Percentiles rank a stretch among this genome's conserved stretches.
These are phyloP conservation scores for Hyposmocoma kahamanoa DNA, from an alignment of 1,140 invertebrate genomes.

Conservation along the genomic window DNA sequence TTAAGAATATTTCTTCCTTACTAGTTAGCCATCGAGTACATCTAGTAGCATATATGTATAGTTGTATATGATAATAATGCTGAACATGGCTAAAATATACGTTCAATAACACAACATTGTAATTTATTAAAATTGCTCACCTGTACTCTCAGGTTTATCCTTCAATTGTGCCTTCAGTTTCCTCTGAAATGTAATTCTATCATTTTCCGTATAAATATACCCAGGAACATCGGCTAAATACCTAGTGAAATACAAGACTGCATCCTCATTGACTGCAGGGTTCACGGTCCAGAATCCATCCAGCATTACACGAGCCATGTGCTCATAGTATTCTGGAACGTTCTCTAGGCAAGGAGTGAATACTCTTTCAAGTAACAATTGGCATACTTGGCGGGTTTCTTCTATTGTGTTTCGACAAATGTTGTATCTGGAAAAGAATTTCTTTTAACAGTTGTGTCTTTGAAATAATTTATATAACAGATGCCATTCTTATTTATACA, in stretches of 20 bases:
- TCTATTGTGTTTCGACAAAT: conserved; percentile 63
- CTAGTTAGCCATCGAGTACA: too few species aligned
- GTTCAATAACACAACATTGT: background rate
- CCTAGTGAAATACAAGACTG: conserved; percentile 42
- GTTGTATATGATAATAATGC: too few species aligned
- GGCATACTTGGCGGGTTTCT: conserved; percentile 61
- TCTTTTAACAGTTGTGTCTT: too few species aligned
- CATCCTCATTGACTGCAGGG: conserved; percentile 41
- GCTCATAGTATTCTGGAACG: conserved; percentile 68
- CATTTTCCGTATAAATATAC: conserved; percentile 46
- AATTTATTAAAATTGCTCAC: conserved; percentile 16
- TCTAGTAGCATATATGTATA: too few species aligned
- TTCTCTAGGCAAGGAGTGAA: conserved; percentile 57
- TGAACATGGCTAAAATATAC: too few species aligned
- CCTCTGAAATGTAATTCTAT: conserved; percentile 32
- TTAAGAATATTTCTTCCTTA: too few species aligned
- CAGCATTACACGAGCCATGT: conserved; percentile 60
- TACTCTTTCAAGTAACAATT: conserved; percentile 48
- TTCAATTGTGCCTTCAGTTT: conserved; percentile 27
- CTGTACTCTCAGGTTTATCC: conserved; percentile 36
- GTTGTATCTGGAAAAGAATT: conserved; percentile 70
- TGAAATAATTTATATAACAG: too few species aligned
- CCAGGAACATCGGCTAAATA: conserved; percentile 50
- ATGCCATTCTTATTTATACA: too few species aligned
- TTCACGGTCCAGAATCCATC: conserved; percentile 63